These are phyloP conservation scores for Meloidogyne chitwoodi DNA, from an alignment of 1,140 invertebrate genomes.

Conservation along the genomic window DNA sequence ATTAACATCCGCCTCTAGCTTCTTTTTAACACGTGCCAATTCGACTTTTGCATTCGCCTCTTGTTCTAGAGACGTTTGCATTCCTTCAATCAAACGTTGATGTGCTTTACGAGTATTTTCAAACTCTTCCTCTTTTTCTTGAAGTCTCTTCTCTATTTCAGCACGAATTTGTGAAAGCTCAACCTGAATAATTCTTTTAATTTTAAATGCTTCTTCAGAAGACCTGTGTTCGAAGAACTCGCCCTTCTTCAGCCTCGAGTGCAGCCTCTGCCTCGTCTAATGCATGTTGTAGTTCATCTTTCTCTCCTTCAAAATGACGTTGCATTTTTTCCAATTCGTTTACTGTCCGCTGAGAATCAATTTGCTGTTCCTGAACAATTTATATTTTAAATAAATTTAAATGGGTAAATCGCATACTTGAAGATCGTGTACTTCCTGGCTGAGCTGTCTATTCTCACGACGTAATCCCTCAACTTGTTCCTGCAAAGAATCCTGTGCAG, in stretches of 20 bases:
- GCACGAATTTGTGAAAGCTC: conserved; percentile 94
- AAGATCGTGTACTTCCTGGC: conserved; percentile 64
- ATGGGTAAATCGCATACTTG: conserved; percentile 22
- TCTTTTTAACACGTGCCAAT: conserved; percentile 99
- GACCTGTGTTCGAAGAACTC: conserved; percentile 90
- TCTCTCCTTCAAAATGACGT: conserved; percentile 95
- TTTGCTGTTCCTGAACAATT: conserved; percentile 80
- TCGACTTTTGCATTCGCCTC: conserved; percentile 98
- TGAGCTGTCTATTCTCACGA: conserved; percentile 53
- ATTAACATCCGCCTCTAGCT: conserved; percentile 90
- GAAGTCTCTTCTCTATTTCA: conserved; percentile 95
- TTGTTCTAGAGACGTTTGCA: conserved; percentile 95
- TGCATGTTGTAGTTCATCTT: conserved; percentile 96
- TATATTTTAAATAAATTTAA: too few species aligned
- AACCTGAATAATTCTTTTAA: conserved; percentile 65
- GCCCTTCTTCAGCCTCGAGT: conserved; percentile 96
- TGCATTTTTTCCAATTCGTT: conserved; percentile 97
- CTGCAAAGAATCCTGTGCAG: conserved; percentile 85
- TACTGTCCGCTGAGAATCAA: conserved; percentile 82
- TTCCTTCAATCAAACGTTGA: conserved; percentile 94
- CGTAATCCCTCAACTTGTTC: conserved; percentile 73
- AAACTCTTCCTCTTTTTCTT: conserved; percentile 99
- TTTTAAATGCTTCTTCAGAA: conserved; percentile 56
- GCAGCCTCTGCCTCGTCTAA: conserved; percentile 97
- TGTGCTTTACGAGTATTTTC: conserved; percentile 99